Percentiles rank a stretch among this genome's conserved stretches.
phyloP scores from a whole-genome alignment of 2,113 vertebrate genomes.

The Serranochromis macrocephalus region DNA sequence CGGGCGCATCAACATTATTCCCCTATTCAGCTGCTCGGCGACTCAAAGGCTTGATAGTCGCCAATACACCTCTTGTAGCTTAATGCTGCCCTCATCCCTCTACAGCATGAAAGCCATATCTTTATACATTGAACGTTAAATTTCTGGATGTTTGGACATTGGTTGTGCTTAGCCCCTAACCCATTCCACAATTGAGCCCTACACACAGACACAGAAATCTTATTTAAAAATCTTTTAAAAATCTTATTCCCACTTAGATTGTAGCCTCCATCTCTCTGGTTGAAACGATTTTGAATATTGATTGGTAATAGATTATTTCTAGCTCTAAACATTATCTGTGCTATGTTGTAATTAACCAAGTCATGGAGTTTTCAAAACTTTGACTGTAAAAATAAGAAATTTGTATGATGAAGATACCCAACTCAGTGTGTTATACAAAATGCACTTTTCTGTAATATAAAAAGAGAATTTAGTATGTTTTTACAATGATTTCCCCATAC shows the following conservation, averaged over 20 bases:
- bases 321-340: neutral
- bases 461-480: neutral
- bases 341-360: neutral
- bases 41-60: neutral
- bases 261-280: neutral
- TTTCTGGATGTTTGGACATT: neutral
- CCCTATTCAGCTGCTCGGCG: rapidly evolving
- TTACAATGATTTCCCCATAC: neutral
- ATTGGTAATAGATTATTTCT: neutral
- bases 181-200: neutral
- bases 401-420: neutral
- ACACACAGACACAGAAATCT: neutral
- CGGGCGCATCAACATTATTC: rapidly evolving
- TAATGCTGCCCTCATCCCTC: rapidly evolving
- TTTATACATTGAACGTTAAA: neutral
- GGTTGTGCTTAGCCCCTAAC: neutral
- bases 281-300: neutral
- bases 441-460: neutral
- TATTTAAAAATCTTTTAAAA: neutral
- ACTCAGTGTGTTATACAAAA: neutral
- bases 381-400: neutral
- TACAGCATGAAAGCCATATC: neutral
- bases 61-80: neutral
- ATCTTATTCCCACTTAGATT: rapidly evolving
- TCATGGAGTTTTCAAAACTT: neutral